These are phyloP conservation scores for Agrilus planipennis DNA, from an alignment of 1,140 invertebrate genomes.

Conservation along the genomic window DNA sequence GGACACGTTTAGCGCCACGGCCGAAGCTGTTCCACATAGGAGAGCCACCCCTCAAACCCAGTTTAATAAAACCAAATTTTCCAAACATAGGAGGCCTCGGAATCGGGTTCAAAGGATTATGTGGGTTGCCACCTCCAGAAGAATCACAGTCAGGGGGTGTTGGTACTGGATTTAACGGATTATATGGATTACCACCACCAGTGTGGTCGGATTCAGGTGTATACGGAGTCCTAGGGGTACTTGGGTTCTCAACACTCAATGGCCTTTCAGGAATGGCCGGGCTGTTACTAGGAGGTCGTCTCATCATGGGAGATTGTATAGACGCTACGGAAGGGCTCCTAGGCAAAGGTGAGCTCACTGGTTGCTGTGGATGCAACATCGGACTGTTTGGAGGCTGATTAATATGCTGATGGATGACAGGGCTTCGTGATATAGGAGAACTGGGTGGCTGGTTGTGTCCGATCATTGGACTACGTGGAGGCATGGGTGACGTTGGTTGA, in stretches of 20 bases:
- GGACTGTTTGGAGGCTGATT: conserved; percentile 39
- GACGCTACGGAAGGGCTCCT: conserved; percentile 36
- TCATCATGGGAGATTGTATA: conserved; percentile 41
- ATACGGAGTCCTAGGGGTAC: conserved; percentile 38
- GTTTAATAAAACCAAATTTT: conserved; percentile 43
- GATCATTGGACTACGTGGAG: conserved; percentile 28
- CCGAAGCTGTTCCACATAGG: conserved; percentile 50
- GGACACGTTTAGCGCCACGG: conserved; percentile 28
- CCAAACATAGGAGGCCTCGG: conserved; percentile 38
- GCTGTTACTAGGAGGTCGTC: conserved; percentile 40
- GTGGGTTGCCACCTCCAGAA: conserved; percentile 39
- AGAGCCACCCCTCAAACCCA: conserved; percentile 55
- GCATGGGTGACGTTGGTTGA: conserved; percentile 39
- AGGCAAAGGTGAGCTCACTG: conserved; percentile 43
- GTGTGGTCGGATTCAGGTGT: conserved; percentile 21
- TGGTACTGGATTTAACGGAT: conserved; percentile 3
- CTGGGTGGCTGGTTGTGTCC: too few species aligned
- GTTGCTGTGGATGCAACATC: conserved; percentile 40
- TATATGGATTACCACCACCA: conserved; percentile 15
- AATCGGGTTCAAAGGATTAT: conserved; percentile 41
- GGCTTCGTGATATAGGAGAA: conserved; percentile 53
- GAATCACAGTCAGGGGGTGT: conserved; percentile 23
- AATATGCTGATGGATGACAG: conserved; percentile 42
- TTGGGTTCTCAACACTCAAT: conserved; percentile 44
- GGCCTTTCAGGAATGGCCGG: conserved; percentile 44